Conservation (phyloP, 2,113 vertebrate species). For the Laticauda laticaudata region DNA sequence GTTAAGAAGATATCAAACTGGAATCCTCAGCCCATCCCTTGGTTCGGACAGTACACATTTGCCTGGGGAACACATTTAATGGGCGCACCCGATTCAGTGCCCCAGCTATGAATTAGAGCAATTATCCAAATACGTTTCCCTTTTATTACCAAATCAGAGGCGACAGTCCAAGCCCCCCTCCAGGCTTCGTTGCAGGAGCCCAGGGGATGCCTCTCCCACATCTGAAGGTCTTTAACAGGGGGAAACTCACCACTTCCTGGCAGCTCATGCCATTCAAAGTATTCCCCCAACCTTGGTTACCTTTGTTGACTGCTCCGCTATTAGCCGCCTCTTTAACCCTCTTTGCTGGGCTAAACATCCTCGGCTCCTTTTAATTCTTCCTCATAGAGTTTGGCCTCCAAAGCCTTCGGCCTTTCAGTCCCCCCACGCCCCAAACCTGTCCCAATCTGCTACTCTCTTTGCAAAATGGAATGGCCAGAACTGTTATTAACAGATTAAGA, state of each 20-base stretch:
- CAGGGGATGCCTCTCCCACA: no score
- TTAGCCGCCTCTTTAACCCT: background rate
- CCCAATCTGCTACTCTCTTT: background rate
- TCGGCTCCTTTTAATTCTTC: background rate
- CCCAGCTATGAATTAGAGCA: background rate
- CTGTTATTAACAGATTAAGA: no score
- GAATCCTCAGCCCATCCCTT: background rate
- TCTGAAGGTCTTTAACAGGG: no score
- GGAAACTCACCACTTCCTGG: background rate
- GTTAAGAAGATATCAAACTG: background rate
- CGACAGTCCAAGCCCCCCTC: background rate
- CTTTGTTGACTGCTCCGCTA: background rate
- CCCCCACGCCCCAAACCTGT: background rate
- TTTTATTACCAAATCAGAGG: background rate
- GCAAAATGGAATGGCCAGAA: no score
- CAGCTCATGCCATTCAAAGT: background rate
- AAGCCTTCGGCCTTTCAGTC: background rate
- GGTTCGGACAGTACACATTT: background rate
- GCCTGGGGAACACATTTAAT: no score
- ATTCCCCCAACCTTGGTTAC: background rate
- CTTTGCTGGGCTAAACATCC: background rate
- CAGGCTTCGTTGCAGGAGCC: background rate
- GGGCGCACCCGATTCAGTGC: background rate
- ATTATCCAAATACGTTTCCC: background rate
- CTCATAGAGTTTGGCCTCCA: background rate